These are phyloP conservation scores for Otolemur crassicaudatus DNA, from an alignment of 2,797 vertebrate species.

Conservation along the genomic window DNA sequence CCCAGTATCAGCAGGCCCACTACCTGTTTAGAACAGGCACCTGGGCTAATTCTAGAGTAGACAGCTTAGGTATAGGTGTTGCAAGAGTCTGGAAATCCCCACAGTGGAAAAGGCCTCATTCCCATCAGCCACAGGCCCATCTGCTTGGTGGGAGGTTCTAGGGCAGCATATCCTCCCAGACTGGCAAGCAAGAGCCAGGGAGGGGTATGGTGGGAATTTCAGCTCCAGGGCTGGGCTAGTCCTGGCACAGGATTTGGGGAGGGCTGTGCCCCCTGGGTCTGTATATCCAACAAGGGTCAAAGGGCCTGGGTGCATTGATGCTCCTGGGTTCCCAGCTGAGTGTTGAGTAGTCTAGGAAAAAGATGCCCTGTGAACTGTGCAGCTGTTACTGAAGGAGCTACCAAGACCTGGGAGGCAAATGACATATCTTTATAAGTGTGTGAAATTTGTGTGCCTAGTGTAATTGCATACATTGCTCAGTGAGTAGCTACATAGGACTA, in stretches of 20 bases:
- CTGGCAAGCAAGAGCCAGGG: conserved; percentile 55
- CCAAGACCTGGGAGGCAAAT: neutral
- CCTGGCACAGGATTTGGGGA: conserved; percentile 61
- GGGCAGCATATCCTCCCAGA: conserved; percentile 57
- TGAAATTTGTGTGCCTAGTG: neutral
- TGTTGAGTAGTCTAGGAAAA: neutral
- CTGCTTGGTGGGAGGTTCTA: neutral
- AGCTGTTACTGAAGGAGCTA: neutral
- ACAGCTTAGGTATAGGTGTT: neutral
- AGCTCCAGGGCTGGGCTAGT: conserved; percentile 49
- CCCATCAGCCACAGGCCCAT: neutral
- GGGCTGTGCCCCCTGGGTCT: neutral
- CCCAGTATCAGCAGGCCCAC: neutral
- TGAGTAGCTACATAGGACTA: neutral
- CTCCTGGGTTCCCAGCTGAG: conserved; percentile 46
- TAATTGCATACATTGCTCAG: neutral
- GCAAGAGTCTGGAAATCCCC: conserved; percentile 64
- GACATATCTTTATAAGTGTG: neutral
- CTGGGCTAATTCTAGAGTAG: neutral
- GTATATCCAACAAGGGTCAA: conserved; percentile 7
- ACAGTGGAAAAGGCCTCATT: neutral
- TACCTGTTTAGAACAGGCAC: neutral
- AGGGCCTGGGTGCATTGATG: neutral
- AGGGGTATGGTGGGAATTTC: conserved; percentile 64
- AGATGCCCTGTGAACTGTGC: neutral